These are phyloP conservation scores for Lutraria lutraria DNA, from an alignment of 2,888 invertebrate genomes.

Conservation along the genomic window DNA sequence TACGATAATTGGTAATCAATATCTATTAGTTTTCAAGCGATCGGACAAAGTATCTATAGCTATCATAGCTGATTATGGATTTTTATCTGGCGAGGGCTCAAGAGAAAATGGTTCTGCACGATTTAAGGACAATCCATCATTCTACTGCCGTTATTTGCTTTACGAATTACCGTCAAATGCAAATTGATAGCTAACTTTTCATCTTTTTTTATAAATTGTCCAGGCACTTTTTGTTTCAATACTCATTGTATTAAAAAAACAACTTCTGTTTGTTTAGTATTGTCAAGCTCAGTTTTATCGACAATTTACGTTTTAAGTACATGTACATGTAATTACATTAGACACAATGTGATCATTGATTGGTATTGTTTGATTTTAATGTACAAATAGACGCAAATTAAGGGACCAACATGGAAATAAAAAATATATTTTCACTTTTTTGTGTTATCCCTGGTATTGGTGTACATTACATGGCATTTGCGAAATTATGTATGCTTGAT, in stretches of 20 bases:
- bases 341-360: no score
- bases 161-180: slow-evolving; percentile 16
- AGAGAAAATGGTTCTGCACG: slow-evolving; percentile 3
- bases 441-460: no score
- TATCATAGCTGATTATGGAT: neutral
- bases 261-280: no score
- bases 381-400: no score
- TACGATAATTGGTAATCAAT: neutral
- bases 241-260: neutral
- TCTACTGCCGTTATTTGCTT: neutral
- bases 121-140: neutral
- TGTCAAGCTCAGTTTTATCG: no score
- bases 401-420: no score
- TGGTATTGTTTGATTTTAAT: no score
- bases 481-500: no score
- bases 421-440: no score
- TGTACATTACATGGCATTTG: no score
- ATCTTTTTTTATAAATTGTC: neutral
- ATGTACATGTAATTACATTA: no score
- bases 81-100: neutral
- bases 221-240: neutral
- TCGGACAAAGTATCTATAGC: neutral
- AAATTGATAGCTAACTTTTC: slow-evolving; percentile 22
- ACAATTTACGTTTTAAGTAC: no score
- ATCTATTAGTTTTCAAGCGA: slow-evolving; percentile 7